A percentile compares a stretch with the other conserved stretches of the same genome.
These are phyloP conservation scores for Salvator merianae DNA, from an alignment of 2,113 vertebrate species.

Conservation along the genomic window DNA sequence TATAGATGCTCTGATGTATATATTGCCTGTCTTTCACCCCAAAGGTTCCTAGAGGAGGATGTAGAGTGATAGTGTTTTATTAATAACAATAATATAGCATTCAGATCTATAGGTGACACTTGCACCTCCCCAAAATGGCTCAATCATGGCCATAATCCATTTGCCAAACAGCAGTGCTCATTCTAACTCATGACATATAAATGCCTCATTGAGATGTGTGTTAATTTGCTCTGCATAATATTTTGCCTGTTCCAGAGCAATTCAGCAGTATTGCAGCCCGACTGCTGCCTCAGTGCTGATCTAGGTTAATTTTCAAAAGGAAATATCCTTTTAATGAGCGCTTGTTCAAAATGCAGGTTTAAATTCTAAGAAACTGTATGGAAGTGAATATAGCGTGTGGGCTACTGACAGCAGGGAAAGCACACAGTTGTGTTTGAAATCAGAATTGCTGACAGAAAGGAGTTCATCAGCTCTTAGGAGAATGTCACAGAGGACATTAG, in stretches of 20 bases:
- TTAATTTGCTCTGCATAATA: constrained; percentile 1
- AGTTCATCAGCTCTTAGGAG: constrained; percentile 66
- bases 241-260: not conserved
- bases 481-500: constrained; percentile 42
- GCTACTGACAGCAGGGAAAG: constrained; percentile 47
- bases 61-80: too few relatives aligned
- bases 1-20: too few relatives aligned
- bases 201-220: not conserved
- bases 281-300: constrained; percentile 17
- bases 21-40: too few relatives aligned
- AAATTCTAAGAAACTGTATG: constrained; percentile 24
- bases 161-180: not conserved
- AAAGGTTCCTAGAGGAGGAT: not conserved
- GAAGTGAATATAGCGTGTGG: constrained; percentile 32
- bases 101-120: not conserved
- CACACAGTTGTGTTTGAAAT: constrained; percentile 52
- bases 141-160: not conserved
- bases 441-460: constrained; percentile 57
- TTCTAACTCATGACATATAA: not conserved
- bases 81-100: not conserved
- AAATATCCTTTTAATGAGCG: constrained; percentile 9
- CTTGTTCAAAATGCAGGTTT: constrained; percentile 30
- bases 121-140: not conserved
- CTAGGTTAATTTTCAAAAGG: constrained; percentile 46
- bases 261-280: constrained; percentile 10